Conservation (phyloP, 2,113 vertebrate genomes). For the Daboia siamensis region DNA sequence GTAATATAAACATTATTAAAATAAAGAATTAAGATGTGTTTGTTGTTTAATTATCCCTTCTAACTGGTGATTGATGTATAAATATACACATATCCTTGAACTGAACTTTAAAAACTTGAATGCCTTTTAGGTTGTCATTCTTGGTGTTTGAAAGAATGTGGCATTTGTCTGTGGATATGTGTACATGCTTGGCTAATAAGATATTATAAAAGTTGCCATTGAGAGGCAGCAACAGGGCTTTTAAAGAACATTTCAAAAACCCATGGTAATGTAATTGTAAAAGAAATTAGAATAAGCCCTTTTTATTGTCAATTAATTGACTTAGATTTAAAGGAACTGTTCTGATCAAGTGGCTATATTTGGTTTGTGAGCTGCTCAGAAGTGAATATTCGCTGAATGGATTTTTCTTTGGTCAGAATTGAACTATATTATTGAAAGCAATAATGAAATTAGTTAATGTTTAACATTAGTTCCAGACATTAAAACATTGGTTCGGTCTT, state of each 20-base stretch:
- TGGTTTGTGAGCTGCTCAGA: background rate
- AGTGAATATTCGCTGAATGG: background rate
- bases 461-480: background rate
- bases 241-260: background rate
- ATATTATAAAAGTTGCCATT: slow-evolving; percentile 14
- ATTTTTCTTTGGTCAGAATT: background rate
- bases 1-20: background rate
- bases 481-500: slow-evolving; percentile 17
- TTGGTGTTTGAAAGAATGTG: background rate
- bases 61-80: background rate
- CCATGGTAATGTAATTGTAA: background rate
- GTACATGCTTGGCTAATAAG: background rate
- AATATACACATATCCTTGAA: background rate
- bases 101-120: background rate
- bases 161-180: background rate
- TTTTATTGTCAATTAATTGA: background rate
- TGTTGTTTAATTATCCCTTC: background rate
- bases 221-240: slow-evolving; percentile 26
- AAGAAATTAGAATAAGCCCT: background rate
- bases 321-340: background rate
- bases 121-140: background rate
- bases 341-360: background rate
- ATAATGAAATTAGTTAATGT: slow-evolving; percentile 4
- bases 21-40: background rate
- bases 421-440: background rate